Conservation (phyloP, 2,113 vertebrate genomes). For the Oxyruncus cristatus region DNA sequence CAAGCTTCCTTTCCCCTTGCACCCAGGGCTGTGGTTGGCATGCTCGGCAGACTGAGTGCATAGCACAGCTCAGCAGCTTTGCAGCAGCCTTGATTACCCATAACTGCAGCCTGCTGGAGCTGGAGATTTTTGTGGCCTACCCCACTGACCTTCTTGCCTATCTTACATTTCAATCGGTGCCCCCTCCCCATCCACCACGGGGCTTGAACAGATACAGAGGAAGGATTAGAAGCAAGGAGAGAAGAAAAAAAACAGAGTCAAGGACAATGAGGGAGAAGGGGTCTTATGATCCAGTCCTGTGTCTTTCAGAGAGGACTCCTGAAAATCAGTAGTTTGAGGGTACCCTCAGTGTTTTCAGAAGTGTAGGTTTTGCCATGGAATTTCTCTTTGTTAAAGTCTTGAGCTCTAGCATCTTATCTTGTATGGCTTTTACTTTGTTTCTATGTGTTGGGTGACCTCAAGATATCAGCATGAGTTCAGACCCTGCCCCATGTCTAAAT, state of each 20-base stretch:
- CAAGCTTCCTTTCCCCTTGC: background rate
- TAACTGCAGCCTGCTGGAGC: background rate
- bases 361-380: background rate
- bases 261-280: background rate
- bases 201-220: background rate
- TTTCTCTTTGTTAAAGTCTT: background rate
- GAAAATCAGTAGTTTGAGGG: background rate
- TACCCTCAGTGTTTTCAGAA: background rate
- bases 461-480: background rate
- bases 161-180: background rate
- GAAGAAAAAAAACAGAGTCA: background rate
- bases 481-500: background rate
- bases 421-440: background rate
- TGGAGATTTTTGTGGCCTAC: constrained; percentile 34
- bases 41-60: background rate
- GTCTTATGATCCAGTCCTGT: background rate
- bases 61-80: constrained; percentile 42
- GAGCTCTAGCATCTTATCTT: background rate
- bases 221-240: background rate
- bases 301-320: background rate
- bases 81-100: background rate
- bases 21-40: background rate
- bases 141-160: background rate
- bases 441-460: accelerated
- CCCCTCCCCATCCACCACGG: accelerated